Evolutionary conservation across 2,797 vertebrate species (phyloP), one percentile per base, ranked within the genome.

Genomic region (Anabacerthia variegaticeps): DNA sequence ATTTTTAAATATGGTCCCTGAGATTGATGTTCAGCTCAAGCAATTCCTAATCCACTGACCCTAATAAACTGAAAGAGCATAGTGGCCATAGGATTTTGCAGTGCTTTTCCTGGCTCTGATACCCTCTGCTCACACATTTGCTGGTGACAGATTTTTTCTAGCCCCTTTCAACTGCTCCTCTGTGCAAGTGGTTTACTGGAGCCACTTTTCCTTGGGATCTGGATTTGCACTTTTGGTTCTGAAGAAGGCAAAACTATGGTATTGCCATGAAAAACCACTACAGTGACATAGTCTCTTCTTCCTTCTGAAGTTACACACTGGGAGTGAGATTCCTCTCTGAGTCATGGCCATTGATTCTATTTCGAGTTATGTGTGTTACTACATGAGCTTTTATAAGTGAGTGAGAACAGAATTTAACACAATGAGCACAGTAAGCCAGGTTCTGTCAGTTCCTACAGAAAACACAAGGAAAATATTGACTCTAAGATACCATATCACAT

Each of bases 11-110:
- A 27, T 12, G 14, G 24, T 34, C 13, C 18, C n/a, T 58, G 48
- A 85, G n/a, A 27, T 27, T 41, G 34, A 15, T 3, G 1, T 65
- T 49, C 37, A 43, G 0, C 0, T 54, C 58, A 12, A 32, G 58
- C 75, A 78, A 7, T 11, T 68, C 30, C 37, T 75, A 49, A 44
- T 52, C 11, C 23, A 9, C 37, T 44, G 52, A 48, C 32, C 3
- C 14, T 22, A 24, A 46, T 6, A 26, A 56, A 49, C 14, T 27
- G 22, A 10, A 58, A 55, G 17, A 62, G 8, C 28, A 75, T 41
- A 65, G 12, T 59, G 15, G 6, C 10, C 46, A 8, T 1, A 52
- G 20, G 6, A 22, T 14, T 80, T 94, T 84, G 16, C 37, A 61
- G 34, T 37, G 13, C 23, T 71, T 72, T 4, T 74, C 48, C 28